Base-by-base conservation (phyloP, 2,888 invertebrate genomes). In the Saturnia pavonia region DNA sequence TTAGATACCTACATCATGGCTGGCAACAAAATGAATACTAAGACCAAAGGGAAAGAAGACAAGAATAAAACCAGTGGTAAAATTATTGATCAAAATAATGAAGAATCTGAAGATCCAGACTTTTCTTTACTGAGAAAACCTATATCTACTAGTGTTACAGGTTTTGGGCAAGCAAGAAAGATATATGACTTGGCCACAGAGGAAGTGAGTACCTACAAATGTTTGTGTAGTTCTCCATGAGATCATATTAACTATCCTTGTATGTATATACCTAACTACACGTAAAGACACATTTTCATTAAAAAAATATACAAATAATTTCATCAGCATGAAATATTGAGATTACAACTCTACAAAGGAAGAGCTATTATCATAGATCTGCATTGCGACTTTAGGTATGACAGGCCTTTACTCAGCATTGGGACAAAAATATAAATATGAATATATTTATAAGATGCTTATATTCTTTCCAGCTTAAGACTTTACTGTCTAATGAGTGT, bases 401-500 rank as follows among this genome's bases (percentile, higher is more conserved):
- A 14, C 14, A 27, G n/a, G 54, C 54, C 11, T 60, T 25, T 60
- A 12, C 25, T 6, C 11, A 27, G 25, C 12, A 57, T 1, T 25
- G 12, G 12, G 25, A 22, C 54, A 54, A 54, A 57, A 27, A 60
- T 25, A 27, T 60, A 27, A 60, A 14, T 27, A 57, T 57, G 42
- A 43, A 43, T 60, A 60, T 25, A 16, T 6, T 68, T 48, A 16
- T 25, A 27, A 68, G 14, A n/a, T 57, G 6, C 19, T 19, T 19
- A 48, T 69, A 48, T 16, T 42, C 48, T 34, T 85, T 95, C 79
- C 89, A 97, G 97, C 95, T 97, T 40, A 95, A 96, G 77, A 94
- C 95, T 77, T 92, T 98, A 70, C 92, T 99, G 51, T 92, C 96
- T 48, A 95, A 96, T 82, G 98, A 99, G 92, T 98, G 98, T 94